Evolutionary conservation across 2,113 vertebrate species (phyloP), one percentile per base, ranked within the genome.

Genomic region (Cebus imitator): DNA sequence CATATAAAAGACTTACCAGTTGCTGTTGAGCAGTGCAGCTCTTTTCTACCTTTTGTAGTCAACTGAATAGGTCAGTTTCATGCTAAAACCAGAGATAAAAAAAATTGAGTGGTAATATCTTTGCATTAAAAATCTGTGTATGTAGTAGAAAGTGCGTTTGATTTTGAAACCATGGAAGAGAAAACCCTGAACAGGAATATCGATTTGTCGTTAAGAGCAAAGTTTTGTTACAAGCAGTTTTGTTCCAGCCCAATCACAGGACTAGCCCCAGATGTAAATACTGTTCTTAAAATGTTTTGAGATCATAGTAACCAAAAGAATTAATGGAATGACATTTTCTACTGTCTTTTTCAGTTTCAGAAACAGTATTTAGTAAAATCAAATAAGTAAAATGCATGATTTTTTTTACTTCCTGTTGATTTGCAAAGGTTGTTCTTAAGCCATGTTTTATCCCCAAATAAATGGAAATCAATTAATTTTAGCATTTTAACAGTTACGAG

Each of bases 401-500:
- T 52, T 52, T 52, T 52, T 52, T 52, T 52, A 52, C 52, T 52
- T 52, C 52, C 16, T 17, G 52, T 52, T 52, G 52, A 52, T 52
- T 52, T 52, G 52, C 52, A 52, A 17, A 52, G 52, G 52, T 52
- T 45, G 61, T 87, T 95, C 25, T 85, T 90, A 93, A 83, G 83
- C 23, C 3, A 7, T 81, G 35, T 83, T 96, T 91, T 95, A 9
- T 75, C 40, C 11, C 37, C 18, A 84, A 55, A 86, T 73, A 94
- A 72, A 75, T 91, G 68, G 66, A 82, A 7, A 48, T 70, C 20
- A 88, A 25, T 81, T 70, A 82, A 85, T 93, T 87, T 70, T 73
- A 81, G 55, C 66, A 91, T 75, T 92, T 95, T 76, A 75, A 92
- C 6, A 93, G 82, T 92, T 76, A 75, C 90, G 8, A 93, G 82